These are phyloP conservation scores for Nomada hirtipes DNA, from an alignment of 2,888 invertebrate genomes.

Conservation along the genomic window DNA sequence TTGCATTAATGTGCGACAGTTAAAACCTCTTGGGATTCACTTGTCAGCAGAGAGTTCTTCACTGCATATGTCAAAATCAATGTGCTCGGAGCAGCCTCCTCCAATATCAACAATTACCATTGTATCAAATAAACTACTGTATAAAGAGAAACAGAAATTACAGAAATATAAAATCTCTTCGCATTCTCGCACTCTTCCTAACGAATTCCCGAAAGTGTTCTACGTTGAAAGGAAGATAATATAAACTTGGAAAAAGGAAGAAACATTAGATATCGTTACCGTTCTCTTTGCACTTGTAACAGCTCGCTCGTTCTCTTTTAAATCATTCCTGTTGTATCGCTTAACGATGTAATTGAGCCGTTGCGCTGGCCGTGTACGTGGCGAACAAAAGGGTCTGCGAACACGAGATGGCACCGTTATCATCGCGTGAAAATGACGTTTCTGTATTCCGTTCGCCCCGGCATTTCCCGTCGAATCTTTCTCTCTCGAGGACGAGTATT, in stretches of 20 bases:
- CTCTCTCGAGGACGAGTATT: constrained; percentile 37
- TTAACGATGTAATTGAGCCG: constrained; percentile 22
- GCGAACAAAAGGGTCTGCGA: neutral
- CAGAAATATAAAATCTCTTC: no score
- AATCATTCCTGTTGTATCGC: neutral
- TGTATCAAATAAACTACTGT: no score
- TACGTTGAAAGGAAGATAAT: neutral
- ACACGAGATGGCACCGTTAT: constrained; percentile 20
- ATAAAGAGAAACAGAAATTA: no score
- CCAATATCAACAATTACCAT: no score
- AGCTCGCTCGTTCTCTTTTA: neutral
- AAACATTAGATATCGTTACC: neutral
- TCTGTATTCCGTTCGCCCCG: neutral
- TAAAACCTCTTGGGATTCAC: no score
- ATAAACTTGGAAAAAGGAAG: neutral
- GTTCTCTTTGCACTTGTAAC: neutral
- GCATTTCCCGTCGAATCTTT: constrained; percentile 14
- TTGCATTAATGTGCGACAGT: no score
- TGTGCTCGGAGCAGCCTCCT: no score
- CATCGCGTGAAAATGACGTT: constrained; percentile 32
- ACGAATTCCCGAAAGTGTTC: neutral
- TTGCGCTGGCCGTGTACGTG: neutral
- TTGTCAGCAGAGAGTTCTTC: no score
- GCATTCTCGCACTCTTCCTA: no score
- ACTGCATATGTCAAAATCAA: no score